Conservation (phyloP, 2,888 invertebrate species). For the Odontocerum albicorne region DNA sequence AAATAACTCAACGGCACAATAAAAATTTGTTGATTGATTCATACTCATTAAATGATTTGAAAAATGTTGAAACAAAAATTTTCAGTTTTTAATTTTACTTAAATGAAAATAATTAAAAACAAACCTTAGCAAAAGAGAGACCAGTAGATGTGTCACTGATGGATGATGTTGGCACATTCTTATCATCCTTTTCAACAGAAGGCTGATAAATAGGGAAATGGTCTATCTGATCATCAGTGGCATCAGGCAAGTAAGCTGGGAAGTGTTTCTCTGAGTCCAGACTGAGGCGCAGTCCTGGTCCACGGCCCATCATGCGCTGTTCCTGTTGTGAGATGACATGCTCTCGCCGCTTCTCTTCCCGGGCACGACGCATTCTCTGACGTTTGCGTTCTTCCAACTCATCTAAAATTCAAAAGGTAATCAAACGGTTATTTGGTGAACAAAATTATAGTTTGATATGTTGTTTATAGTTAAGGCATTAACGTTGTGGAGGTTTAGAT, state of each 20-base stretch:
- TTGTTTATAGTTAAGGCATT: too few species aligned
- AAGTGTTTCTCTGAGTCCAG: conserved; percentile 58
- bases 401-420: conserved; percentile 49
- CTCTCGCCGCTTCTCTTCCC: conserved; percentile 80
- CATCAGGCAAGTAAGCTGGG: conserved; percentile 43
- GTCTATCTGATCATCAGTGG: conserved; percentile 27
- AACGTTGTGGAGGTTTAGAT: too few species aligned
- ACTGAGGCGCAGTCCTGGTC: conserved; percentile 61
- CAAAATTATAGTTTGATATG: too few species aligned
- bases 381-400: conserved; percentile 73
- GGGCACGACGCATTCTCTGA: conserved; percentile 67
- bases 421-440: conserved; percentile 7
- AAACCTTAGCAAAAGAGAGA: conserved; percentile 55
- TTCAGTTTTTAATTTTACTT: too few species aligned
- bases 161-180: conserved; percentile 37
- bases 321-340: conserved; percentile 74
- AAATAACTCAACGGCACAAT: too few species aligned
- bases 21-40: too few species aligned
- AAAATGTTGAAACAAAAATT: too few species aligned
- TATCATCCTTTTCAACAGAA: conserved; percentile 23
- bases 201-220: conserved; percentile 33
- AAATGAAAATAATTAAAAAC: conserved; percentile 2
- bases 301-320: conserved; percentile 70
- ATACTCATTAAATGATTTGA: too few species aligned
- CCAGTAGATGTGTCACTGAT: conserved; percentile 41